Evolutionary conservation across 2,888 invertebrate genomes (phyloP).

Genomic region (Suillia variegata): DNA sequence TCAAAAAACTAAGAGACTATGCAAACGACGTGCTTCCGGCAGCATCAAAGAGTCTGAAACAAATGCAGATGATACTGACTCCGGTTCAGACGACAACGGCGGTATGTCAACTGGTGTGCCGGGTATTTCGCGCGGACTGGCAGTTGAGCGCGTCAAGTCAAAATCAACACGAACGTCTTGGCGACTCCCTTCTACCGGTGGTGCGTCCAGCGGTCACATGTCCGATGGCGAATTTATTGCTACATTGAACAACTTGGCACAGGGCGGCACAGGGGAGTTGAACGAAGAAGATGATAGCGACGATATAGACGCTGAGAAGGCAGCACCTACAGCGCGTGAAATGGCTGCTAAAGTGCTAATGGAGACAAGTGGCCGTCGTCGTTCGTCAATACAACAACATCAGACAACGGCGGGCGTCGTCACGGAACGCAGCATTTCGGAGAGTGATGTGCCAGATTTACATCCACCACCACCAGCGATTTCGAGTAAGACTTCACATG

Average conservation of each 20-base stretch:
- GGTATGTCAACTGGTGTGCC: conserved; percentile 42
- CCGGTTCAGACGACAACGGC: conserved; percentile 37
- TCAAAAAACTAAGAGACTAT: conserved; percentile 50
- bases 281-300: conserved; percentile 39
- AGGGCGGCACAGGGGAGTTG: conserved; percentile 22
- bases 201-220: conserved; percentile 18
- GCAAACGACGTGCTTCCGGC: conserved; percentile 53
- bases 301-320: conserved; percentile 31
- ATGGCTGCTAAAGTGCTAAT: conserved; percentile 51
- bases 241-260: conserved; percentile 39
- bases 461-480: neutral
- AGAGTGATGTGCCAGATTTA: conserved; percentile 22
- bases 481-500: neutral
- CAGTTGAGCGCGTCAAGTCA: conserved; percentile 47
- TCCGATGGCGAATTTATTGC: conserved; percentile 47
- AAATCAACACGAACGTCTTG: conserved; percentile 9
- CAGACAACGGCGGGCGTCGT: neutral
- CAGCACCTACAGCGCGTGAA: conserved; percentile 48
- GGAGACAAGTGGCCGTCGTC: conserved; percentile 17
- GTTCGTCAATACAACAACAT: neutral
- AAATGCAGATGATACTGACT: conserved; percentile 29
- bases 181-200: neutral
- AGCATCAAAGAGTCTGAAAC: conserved; percentile 45
- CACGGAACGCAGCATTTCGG: too few relatives aligned
- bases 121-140: conserved; percentile 51